Conservation (phyloP, 1,140 invertebrate genomes). For the Galendromus occidentalis region DNA sequence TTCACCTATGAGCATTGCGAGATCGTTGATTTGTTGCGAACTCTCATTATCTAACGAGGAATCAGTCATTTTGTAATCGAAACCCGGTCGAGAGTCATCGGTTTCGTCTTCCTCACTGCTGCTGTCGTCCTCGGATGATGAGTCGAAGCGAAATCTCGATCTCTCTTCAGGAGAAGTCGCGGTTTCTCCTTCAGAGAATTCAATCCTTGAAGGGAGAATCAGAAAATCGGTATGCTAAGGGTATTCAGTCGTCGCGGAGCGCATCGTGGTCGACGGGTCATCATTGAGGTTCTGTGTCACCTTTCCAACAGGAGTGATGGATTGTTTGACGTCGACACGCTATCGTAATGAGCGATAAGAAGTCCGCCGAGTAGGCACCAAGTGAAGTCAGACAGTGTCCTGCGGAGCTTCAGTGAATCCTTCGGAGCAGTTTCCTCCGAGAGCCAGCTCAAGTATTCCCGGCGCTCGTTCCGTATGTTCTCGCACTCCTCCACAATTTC, state of each 20-base stretch:
- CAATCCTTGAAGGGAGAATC: background rate
- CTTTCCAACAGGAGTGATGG: background rate
- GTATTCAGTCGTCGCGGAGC: too few species aligned
- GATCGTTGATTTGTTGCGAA: slow-evolving; percentile 3
- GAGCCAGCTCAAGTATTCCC: background rate
- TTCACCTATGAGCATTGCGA: background rate
- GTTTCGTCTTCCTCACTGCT: background rate
- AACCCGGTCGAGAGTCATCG: background rate
- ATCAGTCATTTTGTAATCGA: background rate
- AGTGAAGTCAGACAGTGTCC: background rate
- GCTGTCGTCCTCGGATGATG: background rate
- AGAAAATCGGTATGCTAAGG: too few species aligned
- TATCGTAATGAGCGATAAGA: background rate
- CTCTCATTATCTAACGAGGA: background rate
- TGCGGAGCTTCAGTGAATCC: too few species aligned
- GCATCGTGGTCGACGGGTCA: too few species aligned
- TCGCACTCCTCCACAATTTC: slow-evolving; percentile 8
- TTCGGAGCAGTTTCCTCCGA: background rate
- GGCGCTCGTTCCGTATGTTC: background rate
- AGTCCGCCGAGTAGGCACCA: background rate
- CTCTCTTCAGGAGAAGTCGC: background rate
- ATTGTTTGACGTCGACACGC: background rate
- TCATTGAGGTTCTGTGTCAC: too few species aligned
- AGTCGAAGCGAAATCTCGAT: background rate
- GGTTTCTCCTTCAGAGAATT: background rate